Evolutionary conservation across 2,797 vertebrate species (phyloP), one percentile per base, ranked within the genome.

Genomic region (Psittacula derbiana): DNA sequence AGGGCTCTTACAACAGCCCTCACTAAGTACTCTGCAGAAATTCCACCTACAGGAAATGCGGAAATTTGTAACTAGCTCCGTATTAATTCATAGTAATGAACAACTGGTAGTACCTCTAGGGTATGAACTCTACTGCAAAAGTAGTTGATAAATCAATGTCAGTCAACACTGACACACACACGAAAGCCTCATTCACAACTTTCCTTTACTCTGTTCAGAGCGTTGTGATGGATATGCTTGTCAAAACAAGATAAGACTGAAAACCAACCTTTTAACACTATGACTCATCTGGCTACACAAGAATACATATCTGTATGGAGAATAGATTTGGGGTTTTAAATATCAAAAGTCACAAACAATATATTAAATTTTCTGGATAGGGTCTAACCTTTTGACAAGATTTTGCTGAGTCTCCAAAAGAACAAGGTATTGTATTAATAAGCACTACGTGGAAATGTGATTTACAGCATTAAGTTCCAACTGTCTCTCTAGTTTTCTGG

Each of bases 211-310:
- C 61, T 58, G 58, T 64, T 90, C n/a, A 43, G 80, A 74, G 41
- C 23, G 65, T 64, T 85, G 43, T 43, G 30, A 75, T 2, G 6
- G 6, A 93, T 55, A 21, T 8, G 5, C 27, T 41, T 75, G 36
- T 80, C 76, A 52, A 69, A 85, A 85, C 73, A 73, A 30, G 38
- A 36, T 0, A 61, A 61, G 84, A 73, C 71, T 87, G 72, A 93
- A 95, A 96, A 91, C 20, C 84, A 78, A 6, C 47, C 20, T 88
- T 92, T 71, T 74, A 87, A 60, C 16, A 5, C 9, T 41, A 67
- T 95, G 95, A 96, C 79, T 97, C 92, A 95, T 79, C 72, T 82
- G 71, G 67, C 53, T 46, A 95, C 43, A 28, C 65, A 55, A 75
- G 44, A 92, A 92, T 36, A 36, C 36, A 4, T 43, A 80, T 52